Conservation (phyloP, 1,140 invertebrate genomes). For the Drosophila burlai region DNA sequence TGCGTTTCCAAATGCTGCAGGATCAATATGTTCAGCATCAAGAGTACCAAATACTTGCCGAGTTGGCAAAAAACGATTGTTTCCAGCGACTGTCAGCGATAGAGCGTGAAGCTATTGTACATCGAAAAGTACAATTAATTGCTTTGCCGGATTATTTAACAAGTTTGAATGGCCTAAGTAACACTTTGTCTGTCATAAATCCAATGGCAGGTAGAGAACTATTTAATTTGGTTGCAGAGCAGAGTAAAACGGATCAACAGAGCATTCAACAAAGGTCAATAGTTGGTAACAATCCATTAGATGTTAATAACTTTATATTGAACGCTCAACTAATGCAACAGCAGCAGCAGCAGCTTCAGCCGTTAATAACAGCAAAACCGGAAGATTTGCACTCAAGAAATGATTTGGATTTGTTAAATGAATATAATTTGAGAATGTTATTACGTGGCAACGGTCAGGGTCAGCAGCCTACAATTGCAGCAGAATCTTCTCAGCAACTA, state of each 20-base stretch:
- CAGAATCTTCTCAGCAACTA: slow-evolving; percentile 19
- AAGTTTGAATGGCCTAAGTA: slow-evolving; percentile 74
- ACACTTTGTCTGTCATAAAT: slow-evolving; percentile 62
- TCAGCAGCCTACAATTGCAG: slow-evolving; percentile 10
- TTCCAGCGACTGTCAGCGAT: slow-evolving; percentile 87
- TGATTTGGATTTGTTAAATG: slow-evolving; percentile 68
- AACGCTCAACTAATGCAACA: slow-evolving; percentile 76
- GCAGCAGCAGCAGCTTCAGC: slow-evolving; percentile 83
- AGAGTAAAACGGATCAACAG: slow-evolving; percentile 66
- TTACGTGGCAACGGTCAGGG: slow-evolving; percentile 36
- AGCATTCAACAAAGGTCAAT: slow-evolving; percentile 33
- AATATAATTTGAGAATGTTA: slow-evolving; percentile 79
- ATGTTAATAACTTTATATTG: slow-evolving; percentile 76
- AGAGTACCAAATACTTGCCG: slow-evolving; percentile 86
- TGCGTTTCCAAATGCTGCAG: slow-evolving; percentile 86
- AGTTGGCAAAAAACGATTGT: slow-evolving; percentile 89
- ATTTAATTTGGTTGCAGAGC: slow-evolving; percentile 65
- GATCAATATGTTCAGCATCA: slow-evolving; percentile 86
- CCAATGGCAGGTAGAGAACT: slow-evolving; percentile 68
- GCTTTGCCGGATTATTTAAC: slow-evolving; percentile 85
- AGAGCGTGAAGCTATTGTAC: slow-evolving; percentile 88
- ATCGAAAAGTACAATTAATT: slow-evolving; percentile 86
- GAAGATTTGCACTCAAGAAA: slow-evolving; percentile 36
- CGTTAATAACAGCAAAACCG: slow-evolving; percentile 13
- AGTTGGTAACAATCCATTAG: slow-evolving; percentile 68